These are phyloP conservation scores for Bembecia ichneumoniformis DNA, from an alignment of 2,888 invertebrate genomes.

Conservation along the genomic window DNA sequence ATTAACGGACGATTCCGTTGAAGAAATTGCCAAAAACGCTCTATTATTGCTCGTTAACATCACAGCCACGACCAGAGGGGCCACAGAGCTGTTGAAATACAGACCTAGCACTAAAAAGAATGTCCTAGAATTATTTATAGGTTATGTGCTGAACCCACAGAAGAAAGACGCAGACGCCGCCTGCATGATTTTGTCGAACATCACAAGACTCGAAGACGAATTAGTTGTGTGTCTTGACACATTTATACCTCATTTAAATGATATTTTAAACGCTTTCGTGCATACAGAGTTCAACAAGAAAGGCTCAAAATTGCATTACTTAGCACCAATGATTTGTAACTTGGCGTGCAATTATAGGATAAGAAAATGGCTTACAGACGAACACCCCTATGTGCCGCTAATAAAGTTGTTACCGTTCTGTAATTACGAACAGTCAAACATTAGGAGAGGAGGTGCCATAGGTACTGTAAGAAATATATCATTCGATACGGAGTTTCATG, in stretches of 20 bases:
- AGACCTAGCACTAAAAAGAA: slow-evolving; percentile 30
- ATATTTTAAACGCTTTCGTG: slow-evolving; percentile 78
- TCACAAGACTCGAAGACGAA: slow-evolving; percentile 76
- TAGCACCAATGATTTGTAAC: slow-evolving; percentile 76
- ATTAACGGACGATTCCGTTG: slow-evolving; percentile 73
- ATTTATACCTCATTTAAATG: slow-evolving; percentile 63
- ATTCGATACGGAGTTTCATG: slow-evolving; percentile 69
- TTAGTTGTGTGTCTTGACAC: slow-evolving; percentile 71
- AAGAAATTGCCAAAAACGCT: slow-evolving; percentile 78
- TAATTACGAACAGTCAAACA: slow-evolving; percentile 75
- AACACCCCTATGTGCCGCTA: slow-evolving; percentile 63
- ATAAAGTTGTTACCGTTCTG: slow-evolving; percentile 59
- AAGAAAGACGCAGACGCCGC: slow-evolving; percentile 79
- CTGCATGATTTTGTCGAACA: slow-evolving; percentile 85
- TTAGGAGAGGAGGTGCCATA: slow-evolving; percentile 83
- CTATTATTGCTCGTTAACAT: slow-evolving; percentile 81
- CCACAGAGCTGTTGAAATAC: slow-evolving; percentile 63
- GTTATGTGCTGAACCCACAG: slow-evolving; percentile 47
- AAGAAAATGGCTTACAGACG: slow-evolving; percentile 75
- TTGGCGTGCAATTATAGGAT: slow-evolving; percentile 72
- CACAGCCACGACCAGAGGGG: slow-evolving; percentile 76
- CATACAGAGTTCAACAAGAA: slow-evolving; percentile 77
- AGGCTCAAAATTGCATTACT: slow-evolving; percentile 79
- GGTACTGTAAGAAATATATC: slow-evolving; percentile 86
- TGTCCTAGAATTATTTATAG: slow-evolving; percentile 38